These are phyloP conservation scores for Vollenhovia emeryi DNA, from an alignment of 1,140 invertebrate species.

Conservation along the genomic window DNA sequence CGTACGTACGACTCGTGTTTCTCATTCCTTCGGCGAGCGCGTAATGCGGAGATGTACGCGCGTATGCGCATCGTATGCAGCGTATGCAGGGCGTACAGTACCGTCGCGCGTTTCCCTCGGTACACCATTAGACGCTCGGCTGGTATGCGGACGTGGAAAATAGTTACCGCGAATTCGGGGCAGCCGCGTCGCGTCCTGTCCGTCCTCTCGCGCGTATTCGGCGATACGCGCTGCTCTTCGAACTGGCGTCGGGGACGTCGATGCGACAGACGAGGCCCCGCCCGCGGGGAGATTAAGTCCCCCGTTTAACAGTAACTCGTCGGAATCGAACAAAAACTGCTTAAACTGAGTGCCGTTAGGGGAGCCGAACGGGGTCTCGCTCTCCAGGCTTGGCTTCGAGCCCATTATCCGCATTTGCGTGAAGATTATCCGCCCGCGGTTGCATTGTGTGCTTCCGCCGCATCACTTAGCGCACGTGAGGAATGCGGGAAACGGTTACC, in stretches of 20 bases:
- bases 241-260: not conserved
- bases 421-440: slow-evolving; percentile 39
- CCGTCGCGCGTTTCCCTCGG: slow-evolving; percentile 38
- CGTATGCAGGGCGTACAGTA: not conserved
- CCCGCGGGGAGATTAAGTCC: not conserved
- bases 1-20: slow-evolving; percentile 51
- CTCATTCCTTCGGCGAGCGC: slow-evolving; percentile 22
- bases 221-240: not conserved
- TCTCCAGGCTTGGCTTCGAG: slow-evolving; percentile 35
- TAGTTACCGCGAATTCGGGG: slow-evolving; percentile 41
- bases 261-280: not conserved
- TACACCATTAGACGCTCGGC: slow-evolving; percentile 31
- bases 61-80: not conserved
- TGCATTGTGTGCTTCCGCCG: slow-evolving; percentile 48
- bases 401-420: slow-evolving; percentile 56
- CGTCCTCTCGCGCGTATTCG: slow-evolving; percentile 4
- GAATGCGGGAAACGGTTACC: slow-evolving; percentile 54
- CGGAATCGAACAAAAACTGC: slow-evolving; percentile 22
- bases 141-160: slow-evolving; percentile 53
- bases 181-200: not conserved
- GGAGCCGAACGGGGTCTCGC: slow-evolving; percentile 4
- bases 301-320: not conserved
- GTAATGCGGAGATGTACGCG: slow-evolving; percentile 33
- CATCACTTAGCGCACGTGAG: slow-evolving; percentile 56
- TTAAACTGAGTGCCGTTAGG: not conserved